Evolutionary conservation across 1,140 invertebrate species (phyloP).

Genomic region (Drosophila azteca): DNA sequence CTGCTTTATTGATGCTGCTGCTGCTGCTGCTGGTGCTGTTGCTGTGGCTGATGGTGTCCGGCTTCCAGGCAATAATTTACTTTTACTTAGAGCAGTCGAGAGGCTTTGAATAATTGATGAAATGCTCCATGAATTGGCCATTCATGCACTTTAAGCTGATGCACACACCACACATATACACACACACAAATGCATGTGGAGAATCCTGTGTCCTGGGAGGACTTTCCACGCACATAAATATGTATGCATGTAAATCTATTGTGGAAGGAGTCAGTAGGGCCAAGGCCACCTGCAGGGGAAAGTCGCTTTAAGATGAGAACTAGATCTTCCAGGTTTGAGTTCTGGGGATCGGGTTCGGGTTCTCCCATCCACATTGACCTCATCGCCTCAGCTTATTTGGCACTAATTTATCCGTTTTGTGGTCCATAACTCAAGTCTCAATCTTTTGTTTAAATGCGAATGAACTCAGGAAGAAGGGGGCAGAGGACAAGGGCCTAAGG

Average conservation of each 20-base stretch:
- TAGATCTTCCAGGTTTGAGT: background rate
- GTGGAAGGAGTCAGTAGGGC: constrained; percentile 25
- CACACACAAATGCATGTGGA: constrained; percentile 5
- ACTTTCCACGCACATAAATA: constrained; percentile 38
- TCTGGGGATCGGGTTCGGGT: background rate
- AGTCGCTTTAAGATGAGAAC: constrained; percentile 2
- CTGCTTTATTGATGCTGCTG: constrained; percentile 2
- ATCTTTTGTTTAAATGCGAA: constrained; percentile 17
- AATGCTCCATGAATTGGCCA: constrained; percentile 52
- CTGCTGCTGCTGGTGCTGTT: constrained; percentile 3
- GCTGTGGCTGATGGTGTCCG: background rate
- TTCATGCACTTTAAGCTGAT: constrained; percentile 65
- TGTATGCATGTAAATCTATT: constrained; percentile 34
- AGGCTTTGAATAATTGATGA: constrained; percentile 70
- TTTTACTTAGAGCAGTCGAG: constrained; percentile 20
- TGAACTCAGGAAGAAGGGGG: background rate
- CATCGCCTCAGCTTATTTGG: constrained; percentile 3
- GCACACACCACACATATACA: constrained; percentile 28
- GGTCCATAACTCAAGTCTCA: constrained; percentile 12
- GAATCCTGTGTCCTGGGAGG: no score
- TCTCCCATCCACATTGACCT: constrained; percentile 7
- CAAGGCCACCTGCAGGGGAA: constrained; percentile 31
- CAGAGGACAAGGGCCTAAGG: background rate
- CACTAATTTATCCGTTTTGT: constrained; percentile 46
- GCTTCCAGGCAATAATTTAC: constrained; percentile 31